These are phyloP conservation scores for Tiphia femorata DNA, from an alignment of 2,888 invertebrate genomes.

Conservation along the genomic window DNA sequence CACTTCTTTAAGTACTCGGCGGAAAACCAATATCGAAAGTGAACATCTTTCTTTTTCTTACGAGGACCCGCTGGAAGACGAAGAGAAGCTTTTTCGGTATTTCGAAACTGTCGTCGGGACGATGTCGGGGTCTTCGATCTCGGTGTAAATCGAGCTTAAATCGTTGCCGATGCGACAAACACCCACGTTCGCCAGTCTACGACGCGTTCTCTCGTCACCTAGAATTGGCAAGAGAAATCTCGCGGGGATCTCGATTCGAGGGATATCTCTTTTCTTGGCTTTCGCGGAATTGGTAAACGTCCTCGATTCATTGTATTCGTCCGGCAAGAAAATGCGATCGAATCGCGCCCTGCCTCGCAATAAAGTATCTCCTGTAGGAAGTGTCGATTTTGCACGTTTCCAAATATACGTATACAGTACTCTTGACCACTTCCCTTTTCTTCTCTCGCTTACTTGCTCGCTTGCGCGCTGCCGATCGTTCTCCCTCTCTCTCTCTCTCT, in stretches of 20 bases:
- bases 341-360: conserved; percentile 45
- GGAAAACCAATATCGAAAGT: no score
- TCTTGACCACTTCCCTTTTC: not conserved
- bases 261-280: conserved; percentile 19
- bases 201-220: no score
- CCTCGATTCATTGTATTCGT: conserved; percentile 44
- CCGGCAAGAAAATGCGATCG: conserved; percentile 48
- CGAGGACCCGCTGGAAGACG: no score
- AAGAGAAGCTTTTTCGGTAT: no score
- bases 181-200: no score
- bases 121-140: no score
- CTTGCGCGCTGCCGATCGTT: no score
- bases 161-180: no score
- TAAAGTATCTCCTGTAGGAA: conserved; percentile 52
- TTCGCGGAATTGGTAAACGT: conserved; percentile 32
- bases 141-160: no score
- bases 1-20: no score
- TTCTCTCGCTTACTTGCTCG: conserved; percentile 1
- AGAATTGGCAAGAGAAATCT: not conserved
- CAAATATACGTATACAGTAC: conserved; percentile 45
- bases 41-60: no score
- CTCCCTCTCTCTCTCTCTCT: not conserved
- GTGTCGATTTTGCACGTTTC: conserved; percentile 46
- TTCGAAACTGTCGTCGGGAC: no score
- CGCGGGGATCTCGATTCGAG: not conserved